A percentile compares a stretch with the other conserved stretches of the same genome.
Conservation (phyloP, 2,888 invertebrate species). For the Orgyia antiqua region DNA sequence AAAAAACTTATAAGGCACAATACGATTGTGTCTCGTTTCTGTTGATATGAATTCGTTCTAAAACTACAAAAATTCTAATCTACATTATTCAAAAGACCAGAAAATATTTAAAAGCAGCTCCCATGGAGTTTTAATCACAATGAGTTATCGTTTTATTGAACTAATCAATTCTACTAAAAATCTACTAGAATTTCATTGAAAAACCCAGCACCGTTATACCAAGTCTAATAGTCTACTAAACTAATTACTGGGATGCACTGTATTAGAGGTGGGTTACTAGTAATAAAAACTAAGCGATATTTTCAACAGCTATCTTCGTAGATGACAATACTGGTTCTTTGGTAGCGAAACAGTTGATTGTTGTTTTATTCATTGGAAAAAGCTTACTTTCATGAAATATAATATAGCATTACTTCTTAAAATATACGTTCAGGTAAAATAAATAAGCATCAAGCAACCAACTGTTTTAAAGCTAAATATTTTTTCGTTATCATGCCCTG, state of each 20-base stretch:
- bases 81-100: slow-evolving; percentile 43
- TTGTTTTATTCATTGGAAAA: too few relatives aligned
- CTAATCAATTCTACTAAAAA: slow-evolving; percentile 44
- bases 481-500: slow-evolving; percentile 25
- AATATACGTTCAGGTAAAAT: too few relatives aligned
- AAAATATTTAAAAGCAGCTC: slow-evolving; percentile 45
- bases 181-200: slow-evolving; percentile 29
- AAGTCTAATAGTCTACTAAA: slow-evolving; percentile 51
- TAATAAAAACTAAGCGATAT: slow-evolving; percentile 36
- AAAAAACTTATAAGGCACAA: slow-evolving; percentile 67
- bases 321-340: slow-evolving; percentile 50
- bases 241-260: slow-evolving; percentile 75
- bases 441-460: background rate
- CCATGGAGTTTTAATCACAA: slow-evolving; percentile 30
- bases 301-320: slow-evolving; percentile 49
- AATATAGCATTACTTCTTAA: too few relatives aligned
- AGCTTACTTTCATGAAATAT: too few relatives aligned
- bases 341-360: slow-evolving; percentile 14
- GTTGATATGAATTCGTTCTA: slow-evolving; percentile 57
- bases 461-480: slow-evolving; percentile 13
- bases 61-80: slow-evolving; percentile 44
- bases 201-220: slow-evolving; percentile 65
- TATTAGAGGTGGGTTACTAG: slow-evolving; percentile 45
- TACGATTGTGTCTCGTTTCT: slow-evolving; percentile 59
- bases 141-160: slow-evolving; percentile 16